Conservation (phyloP, 2,113 vertebrate species). For the Phalacrocorax pelagicus region DNA sequence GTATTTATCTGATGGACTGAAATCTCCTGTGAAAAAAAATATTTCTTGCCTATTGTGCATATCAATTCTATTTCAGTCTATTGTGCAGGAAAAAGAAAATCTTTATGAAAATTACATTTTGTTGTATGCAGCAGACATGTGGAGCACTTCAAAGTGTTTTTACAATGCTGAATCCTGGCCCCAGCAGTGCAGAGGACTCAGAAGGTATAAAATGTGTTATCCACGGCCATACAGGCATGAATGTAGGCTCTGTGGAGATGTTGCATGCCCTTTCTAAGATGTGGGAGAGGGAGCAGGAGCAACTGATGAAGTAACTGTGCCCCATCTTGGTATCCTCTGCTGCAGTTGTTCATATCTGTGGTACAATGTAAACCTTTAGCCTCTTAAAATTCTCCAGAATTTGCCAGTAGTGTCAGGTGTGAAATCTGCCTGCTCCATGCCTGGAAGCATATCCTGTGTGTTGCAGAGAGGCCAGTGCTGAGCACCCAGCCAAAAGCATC, state of each 20-base stretch:
- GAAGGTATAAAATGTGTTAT: neutral
- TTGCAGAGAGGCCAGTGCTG: neutral
- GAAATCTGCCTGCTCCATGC: neutral
- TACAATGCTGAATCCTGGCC: neutral
- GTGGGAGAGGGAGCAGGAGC: neutral
- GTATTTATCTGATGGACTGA: neutral
- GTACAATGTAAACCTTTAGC: neutral
- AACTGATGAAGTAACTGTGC: neutral
- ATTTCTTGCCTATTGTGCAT: neutral
- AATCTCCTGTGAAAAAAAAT: slow-evolving; percentile 17
- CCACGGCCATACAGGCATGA: neutral
- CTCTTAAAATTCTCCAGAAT: neutral
- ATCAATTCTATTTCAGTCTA: neutral
- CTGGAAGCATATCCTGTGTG: neutral
- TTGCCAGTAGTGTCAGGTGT: neutral
- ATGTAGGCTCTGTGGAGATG: neutral
- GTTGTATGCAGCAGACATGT: neutral
- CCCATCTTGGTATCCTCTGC: neutral
- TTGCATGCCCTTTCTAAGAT: neutral
- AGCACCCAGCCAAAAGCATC: neutral
- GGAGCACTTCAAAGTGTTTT: neutral
- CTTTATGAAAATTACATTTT: slow-evolving; percentile 2
- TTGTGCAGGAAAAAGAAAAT: neutral
- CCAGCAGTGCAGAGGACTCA: neutral
- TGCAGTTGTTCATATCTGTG: neutral